Percentiles rank a stretch among this genome's conserved stretches.
Evolutionary conservation across 2,113 vertebrate genomes (phyloP).

Genomic region (Rhynchomys soricoides): DNA sequence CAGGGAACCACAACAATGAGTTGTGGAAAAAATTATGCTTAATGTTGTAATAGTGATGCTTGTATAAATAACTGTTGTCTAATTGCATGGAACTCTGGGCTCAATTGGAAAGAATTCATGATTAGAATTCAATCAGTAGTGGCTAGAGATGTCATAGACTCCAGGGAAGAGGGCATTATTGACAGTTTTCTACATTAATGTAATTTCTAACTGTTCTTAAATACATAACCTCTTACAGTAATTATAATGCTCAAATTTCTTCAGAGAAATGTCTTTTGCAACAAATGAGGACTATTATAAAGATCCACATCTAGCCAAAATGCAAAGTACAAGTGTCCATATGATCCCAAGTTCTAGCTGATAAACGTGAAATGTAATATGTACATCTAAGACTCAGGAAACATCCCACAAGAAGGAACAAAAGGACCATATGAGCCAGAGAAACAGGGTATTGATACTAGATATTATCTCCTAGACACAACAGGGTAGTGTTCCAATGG

Average conservation of each 20-base stretch:
- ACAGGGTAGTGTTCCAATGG: neutral
- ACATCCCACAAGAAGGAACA: accelerated
- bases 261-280: neutral
- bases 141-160: neutral
- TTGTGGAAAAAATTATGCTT: neutral
- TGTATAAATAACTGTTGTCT: neutral
- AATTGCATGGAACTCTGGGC: neutral
- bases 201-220: neutral
- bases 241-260: neutral
- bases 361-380: accelerated
- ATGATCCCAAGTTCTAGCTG: accelerated
- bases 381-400: no score
- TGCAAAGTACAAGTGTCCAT: neutral
- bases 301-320: neutral
- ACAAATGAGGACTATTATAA: neutral
- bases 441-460: neutral
- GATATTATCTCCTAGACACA: neutral
- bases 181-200: neutral
- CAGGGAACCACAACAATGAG: neutral
- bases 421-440: neutral
- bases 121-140: neutral
- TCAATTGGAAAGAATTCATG: neutral
- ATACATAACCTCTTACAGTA: no score
- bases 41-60: neutral
- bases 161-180: neutral